phyloP scores from a whole-genome alignment of 2,888 invertebrate species.

The Scaptomyza polygonia region DNA sequence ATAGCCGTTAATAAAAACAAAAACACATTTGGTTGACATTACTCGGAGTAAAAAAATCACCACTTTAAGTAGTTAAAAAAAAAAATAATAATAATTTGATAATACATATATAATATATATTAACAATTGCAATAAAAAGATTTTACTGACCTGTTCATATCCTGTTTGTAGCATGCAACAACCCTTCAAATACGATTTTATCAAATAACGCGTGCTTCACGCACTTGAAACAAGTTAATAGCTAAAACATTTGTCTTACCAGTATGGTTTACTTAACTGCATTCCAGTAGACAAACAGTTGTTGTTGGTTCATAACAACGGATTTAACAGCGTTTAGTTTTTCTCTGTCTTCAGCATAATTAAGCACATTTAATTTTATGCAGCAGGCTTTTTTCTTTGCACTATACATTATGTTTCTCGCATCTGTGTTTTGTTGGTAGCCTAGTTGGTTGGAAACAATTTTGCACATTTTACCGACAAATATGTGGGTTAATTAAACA shows the following conservation, averaged over 20 bases:
- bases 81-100: too few relatives aligned
- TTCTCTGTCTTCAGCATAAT: constrained; percentile 21
- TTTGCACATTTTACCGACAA: constrained; percentile 47
- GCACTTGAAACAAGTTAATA: constrained; percentile 34
- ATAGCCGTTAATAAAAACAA: not conserved
- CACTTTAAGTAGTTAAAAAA: too few relatives aligned
- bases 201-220: constrained; percentile 48
- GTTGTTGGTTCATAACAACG: constrained; percentile 26
- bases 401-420: constrained; percentile 10
- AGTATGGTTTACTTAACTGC: constrained; percentile 44
- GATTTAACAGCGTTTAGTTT: constrained; percentile 32
- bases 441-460: constrained; percentile 39
- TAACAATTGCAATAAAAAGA: too few relatives aligned
- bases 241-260: constrained; percentile 32
- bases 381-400: constrained; percentile 42
- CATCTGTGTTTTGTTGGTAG: constrained; percentile 21
- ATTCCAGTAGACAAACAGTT: constrained; percentile 52
- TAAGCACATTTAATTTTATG: constrained; percentile 61
- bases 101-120: too few relatives aligned
- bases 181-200: constrained; percentile 32
- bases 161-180: constrained; percentile 17
- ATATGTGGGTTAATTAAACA: constrained; percentile 56
- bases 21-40: not conserved
- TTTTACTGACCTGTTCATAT: too few relatives aligned
- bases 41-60: too few relatives aligned